Base-by-base conservation (phyloP, 1,140 invertebrate genomes). In the Drosophila pachea region DNA sequence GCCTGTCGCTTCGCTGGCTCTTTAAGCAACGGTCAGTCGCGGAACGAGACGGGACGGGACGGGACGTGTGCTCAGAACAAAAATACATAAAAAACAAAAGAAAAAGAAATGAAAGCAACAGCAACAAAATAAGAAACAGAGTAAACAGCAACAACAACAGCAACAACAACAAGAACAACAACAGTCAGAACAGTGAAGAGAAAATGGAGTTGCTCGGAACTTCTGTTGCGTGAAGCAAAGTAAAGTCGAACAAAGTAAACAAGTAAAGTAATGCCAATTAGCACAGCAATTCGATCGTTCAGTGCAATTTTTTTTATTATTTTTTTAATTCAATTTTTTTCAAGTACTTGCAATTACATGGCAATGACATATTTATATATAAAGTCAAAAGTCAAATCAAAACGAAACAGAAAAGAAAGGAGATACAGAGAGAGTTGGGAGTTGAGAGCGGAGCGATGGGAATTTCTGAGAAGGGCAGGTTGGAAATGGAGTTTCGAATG, bases 181-280 rank as follows among this genome's bases (percentile, higher is more conserved):
- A 47, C 11, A 43, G 35, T 35, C 54, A 38, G 5, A 55, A 47
- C 29, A 64, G 55, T 60, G 45, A 40, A 55, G 60, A 58, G 36
- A 48, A 74, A 74, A 66, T 65, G 50, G 45, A 70, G 61, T 70
- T 62, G 11, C 22, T 65, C 32, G 52, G 64, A 61, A 68, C 48
- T 61, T 68, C 16, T 54, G 53, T 49, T 45, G 32, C 55, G 43
- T 61, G 55, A 58, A 53, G 58, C 48, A 35, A 74, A 74, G 52
- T 67, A 47, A 50, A 58, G 59, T 56, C 7, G 38, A 62, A 43
- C 16, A 14, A 43, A 43, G 40, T 35, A 53, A 67, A 22, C 22
- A 22, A 62, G 45, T 62, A 40, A 62, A 52, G 48, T 63, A 63
- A 53, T 54, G 48, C 36, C 5, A 56, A 49, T 40, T 53, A 53